Percentiles rank a stretch among this genome's conserved stretches.
Conservation (phyloP, 2,113 vertebrate species). For the Cebidichthys violaceus region DNA sequence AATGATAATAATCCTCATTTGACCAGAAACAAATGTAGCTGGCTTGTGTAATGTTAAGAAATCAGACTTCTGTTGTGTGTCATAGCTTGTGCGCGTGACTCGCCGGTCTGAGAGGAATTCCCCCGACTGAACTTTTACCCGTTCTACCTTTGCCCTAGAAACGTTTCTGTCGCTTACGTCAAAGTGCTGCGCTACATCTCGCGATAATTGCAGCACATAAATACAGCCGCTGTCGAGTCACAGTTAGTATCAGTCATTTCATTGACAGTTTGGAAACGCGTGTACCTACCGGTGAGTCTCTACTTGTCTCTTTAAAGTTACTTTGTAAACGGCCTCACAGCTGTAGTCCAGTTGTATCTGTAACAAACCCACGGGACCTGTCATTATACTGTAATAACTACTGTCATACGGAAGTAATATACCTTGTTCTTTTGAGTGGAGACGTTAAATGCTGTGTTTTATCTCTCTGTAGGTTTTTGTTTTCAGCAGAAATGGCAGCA, state of each 20-base stretch:
- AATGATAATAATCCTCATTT: not conserved
- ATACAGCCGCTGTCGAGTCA: not conserved
- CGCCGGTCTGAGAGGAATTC: conserved; percentile 41
- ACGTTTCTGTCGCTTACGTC: conserved; percentile 31
- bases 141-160: conserved; percentile 71
- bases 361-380: not conserved
- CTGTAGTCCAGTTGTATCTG: too few relatives aligned
- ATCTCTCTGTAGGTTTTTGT: conserved; percentile 4
- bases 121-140: conserved; percentile 41
- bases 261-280: accelerated
- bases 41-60: not conserved
- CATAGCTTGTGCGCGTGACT: not conserved
- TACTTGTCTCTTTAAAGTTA: not conserved
- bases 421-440: not conserved
- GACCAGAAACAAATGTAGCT: not conserved
- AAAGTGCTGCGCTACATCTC: conserved; percentile 32
- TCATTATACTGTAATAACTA: too few relatives aligned
- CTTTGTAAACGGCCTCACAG: not conserved
- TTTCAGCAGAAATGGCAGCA: conserved; percentile 63
- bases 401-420: conserved; percentile 1
- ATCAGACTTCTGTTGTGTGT: conserved; percentile 2
- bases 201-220: conserved; percentile 71
- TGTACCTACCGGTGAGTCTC: conserved; percentile 11
- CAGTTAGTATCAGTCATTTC: not conserved
- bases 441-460: not conserved